phyloP scores from a whole-genome alignment of 1,140 invertebrate genomes.

The Lepidurus packardi region DNA sequence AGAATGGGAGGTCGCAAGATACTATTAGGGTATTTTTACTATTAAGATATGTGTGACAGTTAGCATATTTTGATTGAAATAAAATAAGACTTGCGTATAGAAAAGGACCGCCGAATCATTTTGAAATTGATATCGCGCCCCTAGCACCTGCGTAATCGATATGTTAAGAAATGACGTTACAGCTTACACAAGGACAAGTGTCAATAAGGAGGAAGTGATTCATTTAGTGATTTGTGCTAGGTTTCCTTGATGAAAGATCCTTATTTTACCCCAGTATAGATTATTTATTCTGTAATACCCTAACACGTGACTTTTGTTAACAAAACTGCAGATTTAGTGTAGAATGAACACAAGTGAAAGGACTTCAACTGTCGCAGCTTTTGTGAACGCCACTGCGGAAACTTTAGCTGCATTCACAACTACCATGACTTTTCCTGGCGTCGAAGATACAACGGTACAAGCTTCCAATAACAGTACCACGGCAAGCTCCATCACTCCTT shows the following conservation, averaged over 20 bases:
- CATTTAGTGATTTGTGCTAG: neutral
- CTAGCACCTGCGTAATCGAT: slow-evolving; percentile 1
- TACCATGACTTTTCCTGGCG: slow-evolving; percentile 5
- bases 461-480: neutral
- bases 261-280: neutral
- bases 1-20: too few species aligned
- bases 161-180: neutral
- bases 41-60: too few species aligned
- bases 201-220: slow-evolving; percentile 19
- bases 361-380: slow-evolving; percentile 10
- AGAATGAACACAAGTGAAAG: slow-evolving; percentile 22
- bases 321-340: neutral
- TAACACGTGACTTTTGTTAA: neutral
- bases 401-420: slow-evolving; percentile 12
- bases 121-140: neutral
- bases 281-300: neutral
- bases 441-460: neutral
- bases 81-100: neutral
- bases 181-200: slow-evolving; percentile 1
- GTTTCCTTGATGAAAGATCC: neutral
- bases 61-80: too few species aligned
- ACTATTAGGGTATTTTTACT: too few species aligned
- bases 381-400: slow-evolving; percentile 7
- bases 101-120: neutral
- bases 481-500: neutral